phyloP scores from a whole-genome alignment of 2,888 invertebrate species.

The Yponomeuta plumbellus region DNA sequence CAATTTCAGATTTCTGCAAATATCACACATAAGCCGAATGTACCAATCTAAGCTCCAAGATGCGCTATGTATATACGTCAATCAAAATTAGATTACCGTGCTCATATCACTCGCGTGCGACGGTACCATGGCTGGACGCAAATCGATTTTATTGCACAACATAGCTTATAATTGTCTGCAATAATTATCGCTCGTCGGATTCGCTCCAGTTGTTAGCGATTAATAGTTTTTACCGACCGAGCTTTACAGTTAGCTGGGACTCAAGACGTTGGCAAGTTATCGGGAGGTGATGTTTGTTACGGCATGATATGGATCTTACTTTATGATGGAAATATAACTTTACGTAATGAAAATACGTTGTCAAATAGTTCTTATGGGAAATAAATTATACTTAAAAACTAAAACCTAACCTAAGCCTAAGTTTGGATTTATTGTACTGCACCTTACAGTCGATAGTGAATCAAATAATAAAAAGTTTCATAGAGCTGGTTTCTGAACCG shows the following conservation, averaged over 20 bases:
- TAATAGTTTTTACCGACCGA: slow-evolving; percentile 62
- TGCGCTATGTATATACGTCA: background rate
- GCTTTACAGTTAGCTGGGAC: slow-evolving; percentile 58
- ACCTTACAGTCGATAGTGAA: no score
- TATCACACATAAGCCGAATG: no score
- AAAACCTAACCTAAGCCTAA: no score
- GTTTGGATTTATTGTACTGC: no score
- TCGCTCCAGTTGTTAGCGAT: slow-evolving; percentile 73
- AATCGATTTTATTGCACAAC: slow-evolving; percentile 65
- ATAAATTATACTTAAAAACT: no score
- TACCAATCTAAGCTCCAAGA: no score
- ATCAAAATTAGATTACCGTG: background rate
- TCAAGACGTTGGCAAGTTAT: slow-evolving; percentile 12
- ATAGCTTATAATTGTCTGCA: slow-evolving; percentile 55
- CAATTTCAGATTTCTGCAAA: no score
- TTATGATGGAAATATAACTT: no score
- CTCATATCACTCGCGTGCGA: slow-evolving; percentile 27
- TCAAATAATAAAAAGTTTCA: no score
- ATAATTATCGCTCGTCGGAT: slow-evolving; percentile 65
- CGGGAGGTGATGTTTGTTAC: background rate
- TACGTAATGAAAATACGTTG: no score
- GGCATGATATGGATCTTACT: background rate
- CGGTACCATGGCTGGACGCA: slow-evolving; percentile 21
- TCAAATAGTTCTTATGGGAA: no score
- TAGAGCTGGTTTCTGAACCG: no score